Percentiles rank a stretch among this genome's conserved stretches.
These are phyloP conservation scores for Peromyscus attwateri DNA, from an alignment of 2,797 vertebrate species.

Conservation along the genomic window DNA sequence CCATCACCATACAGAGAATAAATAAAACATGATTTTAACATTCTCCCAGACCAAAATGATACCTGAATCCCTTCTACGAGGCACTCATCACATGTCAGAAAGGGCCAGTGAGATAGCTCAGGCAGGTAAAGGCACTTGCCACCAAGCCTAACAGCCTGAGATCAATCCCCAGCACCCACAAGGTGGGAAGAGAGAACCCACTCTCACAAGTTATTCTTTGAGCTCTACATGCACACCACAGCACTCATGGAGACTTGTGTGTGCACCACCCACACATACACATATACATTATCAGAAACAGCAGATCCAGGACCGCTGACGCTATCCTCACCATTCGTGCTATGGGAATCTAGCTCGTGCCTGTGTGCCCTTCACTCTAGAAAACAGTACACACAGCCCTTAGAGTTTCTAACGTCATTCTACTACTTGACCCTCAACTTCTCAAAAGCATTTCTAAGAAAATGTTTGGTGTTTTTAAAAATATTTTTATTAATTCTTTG, in stretches of 20 bases:
- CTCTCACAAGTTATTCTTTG: background rate
- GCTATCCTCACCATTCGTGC: background rate
- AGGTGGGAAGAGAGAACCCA: background rate
- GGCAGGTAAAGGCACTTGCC: background rate
- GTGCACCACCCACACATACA: background rate
- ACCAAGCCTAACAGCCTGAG: background rate
- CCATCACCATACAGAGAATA: background rate
- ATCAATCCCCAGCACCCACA: background rate
- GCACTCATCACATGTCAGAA: background rate
- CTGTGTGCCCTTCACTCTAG: background rate
- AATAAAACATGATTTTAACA: constrained; percentile 10
- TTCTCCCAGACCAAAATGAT: background rate
- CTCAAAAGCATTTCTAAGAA: constrained; percentile 39
- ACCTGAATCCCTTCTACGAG: background rate
- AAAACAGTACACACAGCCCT: background rate
- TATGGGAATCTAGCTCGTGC: background rate
- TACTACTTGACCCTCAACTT: background rate
- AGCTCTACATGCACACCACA: background rate
- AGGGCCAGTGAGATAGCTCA: background rate
- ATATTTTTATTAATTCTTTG: background rate
- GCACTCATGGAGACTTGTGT: background rate
- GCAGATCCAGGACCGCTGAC: background rate
- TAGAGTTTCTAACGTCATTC: background rate
- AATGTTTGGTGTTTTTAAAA: background rate
- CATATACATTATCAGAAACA: background rate